phyloP scores from a whole-genome alignment of 2,113 vertebrate genomes.

The Callithrix jacchus region DNA sequence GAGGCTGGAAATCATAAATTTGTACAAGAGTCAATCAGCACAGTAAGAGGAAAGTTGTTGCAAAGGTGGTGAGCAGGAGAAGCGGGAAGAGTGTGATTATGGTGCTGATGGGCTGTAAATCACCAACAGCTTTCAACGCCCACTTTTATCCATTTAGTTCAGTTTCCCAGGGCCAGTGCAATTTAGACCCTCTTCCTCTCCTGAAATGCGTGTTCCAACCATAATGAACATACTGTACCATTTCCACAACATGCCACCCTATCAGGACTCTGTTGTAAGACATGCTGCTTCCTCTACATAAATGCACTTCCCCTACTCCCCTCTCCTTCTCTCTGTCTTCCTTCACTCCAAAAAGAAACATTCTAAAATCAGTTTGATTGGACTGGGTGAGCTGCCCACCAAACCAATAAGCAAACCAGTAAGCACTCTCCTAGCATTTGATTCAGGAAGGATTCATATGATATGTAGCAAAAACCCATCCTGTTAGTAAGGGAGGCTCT shows the following conservation, averaged over 20 bases:
- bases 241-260: not conserved
- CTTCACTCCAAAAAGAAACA: not conserved
- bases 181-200: not conserved
- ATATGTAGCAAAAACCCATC: not conserved
- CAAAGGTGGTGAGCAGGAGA: not conserved
- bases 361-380: not conserved
- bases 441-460: not conserved
- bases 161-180: not conserved
- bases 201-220: not conserved
- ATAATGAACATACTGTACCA: not conserved
- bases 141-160: not conserved
- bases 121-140: not conserved
- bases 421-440: not conserved
- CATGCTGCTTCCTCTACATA: not conserved
- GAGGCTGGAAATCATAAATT: not conserved
- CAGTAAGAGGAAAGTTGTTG: not conserved
- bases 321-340: not conserved
- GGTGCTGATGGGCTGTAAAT: not conserved
- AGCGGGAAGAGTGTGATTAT: not conserved
- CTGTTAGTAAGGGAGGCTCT: not conserved
- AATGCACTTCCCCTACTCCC: not conserved
- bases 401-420: not conserved
- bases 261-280: not conserved
- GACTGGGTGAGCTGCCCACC: not conserved
- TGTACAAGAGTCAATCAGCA: not conserved